Percentiles rank a stretch among this genome's conserved stretches.
Evolutionary conservation across 2,797 vertebrate species (phyloP).

Genomic region (Anabacerthia variegaticeps): DNA sequence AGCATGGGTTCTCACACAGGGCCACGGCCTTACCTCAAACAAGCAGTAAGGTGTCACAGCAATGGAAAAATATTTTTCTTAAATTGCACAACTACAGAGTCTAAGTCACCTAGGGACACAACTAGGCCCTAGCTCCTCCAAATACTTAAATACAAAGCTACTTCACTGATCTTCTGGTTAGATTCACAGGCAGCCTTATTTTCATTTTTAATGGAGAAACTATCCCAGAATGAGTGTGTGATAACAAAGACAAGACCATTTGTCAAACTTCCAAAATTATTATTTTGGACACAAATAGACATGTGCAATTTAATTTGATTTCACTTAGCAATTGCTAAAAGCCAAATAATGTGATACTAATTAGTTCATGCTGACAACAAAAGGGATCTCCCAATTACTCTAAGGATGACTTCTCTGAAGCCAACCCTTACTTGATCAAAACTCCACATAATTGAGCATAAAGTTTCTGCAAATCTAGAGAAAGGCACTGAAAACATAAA

Average conservation of each 20-base stretch:
- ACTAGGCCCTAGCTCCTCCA: not conserved
- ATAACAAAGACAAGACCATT: not conserved
- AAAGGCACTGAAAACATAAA: not conserved
- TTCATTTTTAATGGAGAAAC: not conserved
- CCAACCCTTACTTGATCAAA: not conserved
- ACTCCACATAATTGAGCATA: not conserved
- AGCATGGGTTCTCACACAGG: fast-evolving
- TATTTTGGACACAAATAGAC: not conserved
- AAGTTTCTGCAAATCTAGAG: not conserved
- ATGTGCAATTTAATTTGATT: not conserved
- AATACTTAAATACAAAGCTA: not conserved
- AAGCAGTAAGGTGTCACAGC: not conserved
- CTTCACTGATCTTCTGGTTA: not conserved
- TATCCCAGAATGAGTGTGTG: not conserved
- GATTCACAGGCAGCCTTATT: not conserved
- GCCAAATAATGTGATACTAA: not conserved
- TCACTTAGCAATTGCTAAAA: constrained; percentile 1
- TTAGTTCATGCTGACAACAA: not conserved
- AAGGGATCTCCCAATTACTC: not conserved
- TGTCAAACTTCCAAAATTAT: not conserved
- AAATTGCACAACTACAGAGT: not conserved
- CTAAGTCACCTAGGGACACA: not conserved
- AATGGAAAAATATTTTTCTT: not conserved
- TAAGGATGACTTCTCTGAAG: not conserved
- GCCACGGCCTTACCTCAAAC: not conserved